Evolutionary conservation across 2,113 vertebrate species (phyloP), one percentile per base, ranked within the genome.

Genomic region (Nesospiza acunhae): DNA sequence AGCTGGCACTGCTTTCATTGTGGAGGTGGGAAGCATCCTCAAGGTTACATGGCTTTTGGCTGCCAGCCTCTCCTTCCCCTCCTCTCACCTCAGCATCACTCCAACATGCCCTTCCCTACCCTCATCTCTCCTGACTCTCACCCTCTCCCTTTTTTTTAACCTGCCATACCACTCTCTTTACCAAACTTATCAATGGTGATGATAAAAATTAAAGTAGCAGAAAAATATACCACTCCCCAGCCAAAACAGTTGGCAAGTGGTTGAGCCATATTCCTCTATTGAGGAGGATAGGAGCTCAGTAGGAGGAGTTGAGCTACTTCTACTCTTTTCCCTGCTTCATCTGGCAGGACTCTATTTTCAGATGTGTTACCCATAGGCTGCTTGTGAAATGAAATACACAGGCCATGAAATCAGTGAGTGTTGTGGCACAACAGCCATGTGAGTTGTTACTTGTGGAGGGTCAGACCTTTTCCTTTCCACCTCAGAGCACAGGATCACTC

Each of bases 371-470:
- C 75, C 37, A 35, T 4, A 35, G 70, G 53, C 62, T 90, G 46
- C 75, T 85, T 67, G 26, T 82, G 67, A 90, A 90, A 92, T 60
- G 33, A 59, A 88, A 55, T 59, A 62, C 62, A 90, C n/a, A 72
- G 52, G 79, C 91, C 58, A 42, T 62, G 82, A 76, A 92, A 84
- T n/a, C 42, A 33, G 30, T 27, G 80, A 69, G 47, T 18, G 7
- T 6, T 58, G 84, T 0, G 0, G 49, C 75, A 44, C 50, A 66
- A 37, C 28, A 84, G 28, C 64, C 55, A 21, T 11, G 13, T 2
- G 2, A 68, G 27, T 13, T 94, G 86, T 86, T 60, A 58, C 24
- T 59, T 80, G 50, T 66, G 23, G 27, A 50, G 47, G 30, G 26
- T 41, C 67, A 84, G 56, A 67, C 44, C 10, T 90, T 86, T 83